Conservation (phyloP, 1,140 invertebrate species). For the Octopus sinensis region DNA sequence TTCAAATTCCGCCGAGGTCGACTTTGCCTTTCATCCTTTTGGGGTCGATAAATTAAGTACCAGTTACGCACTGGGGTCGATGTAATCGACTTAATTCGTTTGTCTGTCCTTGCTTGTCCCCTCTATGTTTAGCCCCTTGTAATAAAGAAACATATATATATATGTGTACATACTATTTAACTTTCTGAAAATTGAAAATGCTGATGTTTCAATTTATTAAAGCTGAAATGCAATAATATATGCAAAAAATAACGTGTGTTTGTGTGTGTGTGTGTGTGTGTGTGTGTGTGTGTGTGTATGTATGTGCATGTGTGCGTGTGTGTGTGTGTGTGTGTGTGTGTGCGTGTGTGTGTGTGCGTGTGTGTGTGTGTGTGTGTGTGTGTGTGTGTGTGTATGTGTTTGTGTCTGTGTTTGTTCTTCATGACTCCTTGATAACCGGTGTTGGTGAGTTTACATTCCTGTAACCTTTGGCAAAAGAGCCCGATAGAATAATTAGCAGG, state of each 20-base stretch:
- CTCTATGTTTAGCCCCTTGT: no score
- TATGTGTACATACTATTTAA: no score
- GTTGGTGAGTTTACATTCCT: constrained; percentile 3
- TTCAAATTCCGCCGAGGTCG: no score
- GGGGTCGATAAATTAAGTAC: no score
- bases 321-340: not conserved
- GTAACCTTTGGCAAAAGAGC: constrained; percentile 16
- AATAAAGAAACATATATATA: no score
- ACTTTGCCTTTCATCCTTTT: no score
- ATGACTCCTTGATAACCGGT: not conserved
- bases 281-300: not conserved
- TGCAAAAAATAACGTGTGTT: no score
- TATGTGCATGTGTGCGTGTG: not conserved
- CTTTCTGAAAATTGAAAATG: no score
- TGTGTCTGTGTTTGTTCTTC: not conserved
- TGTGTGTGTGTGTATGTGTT: not conserved
- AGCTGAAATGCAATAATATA: no score
- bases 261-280: not conserved
- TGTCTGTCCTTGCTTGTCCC: rapidly evolving
- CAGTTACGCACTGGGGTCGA: no score
- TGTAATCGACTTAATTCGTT: no score
- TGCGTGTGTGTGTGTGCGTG: not conserved
- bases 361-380: not conserved
- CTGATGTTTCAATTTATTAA: no score
- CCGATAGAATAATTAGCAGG: constrained; percentile 17